Conservation (phyloP, 2,888 invertebrate species). For the Erebia ligea region DNA sequence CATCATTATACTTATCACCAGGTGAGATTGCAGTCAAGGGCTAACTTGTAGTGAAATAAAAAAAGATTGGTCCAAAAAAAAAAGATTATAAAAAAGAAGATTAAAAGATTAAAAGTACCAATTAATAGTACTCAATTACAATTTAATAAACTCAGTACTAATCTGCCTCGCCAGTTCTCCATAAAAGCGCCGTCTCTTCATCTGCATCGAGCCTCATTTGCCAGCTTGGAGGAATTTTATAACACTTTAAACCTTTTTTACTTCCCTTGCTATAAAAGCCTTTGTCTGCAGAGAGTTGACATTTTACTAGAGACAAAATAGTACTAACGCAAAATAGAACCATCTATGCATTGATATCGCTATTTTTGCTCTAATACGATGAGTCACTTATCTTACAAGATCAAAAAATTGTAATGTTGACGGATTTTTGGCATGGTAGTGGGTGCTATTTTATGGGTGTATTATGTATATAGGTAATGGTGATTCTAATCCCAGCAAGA, state of each 20-base stretch:
- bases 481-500: no score
- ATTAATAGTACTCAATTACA: neutral
- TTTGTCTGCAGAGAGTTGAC: slow-evolving; percentile 3
- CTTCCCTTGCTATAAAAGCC: slow-evolving; percentile 33
- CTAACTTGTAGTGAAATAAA: neutral
- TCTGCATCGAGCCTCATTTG: slow-evolving; percentile 16
- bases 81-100: no score
- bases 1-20: no score
- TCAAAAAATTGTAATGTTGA: no score
- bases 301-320: neutral
- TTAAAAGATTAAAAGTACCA: no score
- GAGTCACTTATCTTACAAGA: no score
- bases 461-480: no score
- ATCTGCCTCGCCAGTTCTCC: slow-evolving; percentile 5
- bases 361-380: no score
- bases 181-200: slow-evolving; percentile 19
- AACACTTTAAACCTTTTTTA: slow-evolving; percentile 32
- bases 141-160: slow-evolving; percentile 11
- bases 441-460: no score
- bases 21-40: no score
- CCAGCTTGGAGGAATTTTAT: slow-evolving; percentile 28
- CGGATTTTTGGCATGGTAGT: no score
- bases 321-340: neutral
- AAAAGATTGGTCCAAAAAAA: neutral
- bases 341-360: no score